Evolutionary conservation across 2,888 invertebrate species (phyloP).

Genomic region (Pyrrhosoma nymphula): DNA sequence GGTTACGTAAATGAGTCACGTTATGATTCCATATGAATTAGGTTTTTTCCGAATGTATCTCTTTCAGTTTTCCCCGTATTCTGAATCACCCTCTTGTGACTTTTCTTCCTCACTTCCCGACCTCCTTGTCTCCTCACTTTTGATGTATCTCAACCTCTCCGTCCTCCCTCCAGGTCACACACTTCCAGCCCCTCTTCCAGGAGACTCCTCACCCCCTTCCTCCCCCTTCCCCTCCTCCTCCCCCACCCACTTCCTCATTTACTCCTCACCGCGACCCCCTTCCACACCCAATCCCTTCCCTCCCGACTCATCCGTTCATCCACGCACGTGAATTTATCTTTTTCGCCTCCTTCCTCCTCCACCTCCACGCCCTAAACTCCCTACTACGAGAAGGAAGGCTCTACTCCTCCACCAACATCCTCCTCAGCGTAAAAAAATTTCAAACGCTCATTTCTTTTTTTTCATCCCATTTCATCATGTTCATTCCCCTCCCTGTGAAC

Average conservation of each 20-base stretch:
- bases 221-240: not conserved
- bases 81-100: not conserved
- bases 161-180: constrained; percentile 35
- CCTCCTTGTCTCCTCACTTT: not conserved
- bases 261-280: constrained; percentile 36
- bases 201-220: not conserved
- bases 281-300: not conserved
- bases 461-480: not conserved
- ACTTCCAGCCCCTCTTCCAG: constrained; percentile 52
- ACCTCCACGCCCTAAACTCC: constrained; percentile 1
- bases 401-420: not conserved
- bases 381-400: not conserved
- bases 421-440: not conserved
- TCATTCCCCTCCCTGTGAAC: not conserved
- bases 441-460: not conserved
- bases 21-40: too few relatives aligned
- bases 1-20: too few relatives aligned
- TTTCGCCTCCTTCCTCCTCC: constrained; percentile 68
- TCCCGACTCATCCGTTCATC: not conserved
- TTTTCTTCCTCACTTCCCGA: not conserved
- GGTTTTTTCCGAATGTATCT: too few relatives aligned
- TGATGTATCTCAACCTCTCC: not conserved
- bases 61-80: too few relatives aligned
- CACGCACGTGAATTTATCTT: constrained; percentile 70
- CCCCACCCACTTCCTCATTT: constrained; percentile 53